Percentiles rank a stretch among this genome's conserved stretches.
phyloP scores from a whole-genome alignment of 2,888 invertebrate genomes.

The Callyntrura guangdongensis region DNA sequence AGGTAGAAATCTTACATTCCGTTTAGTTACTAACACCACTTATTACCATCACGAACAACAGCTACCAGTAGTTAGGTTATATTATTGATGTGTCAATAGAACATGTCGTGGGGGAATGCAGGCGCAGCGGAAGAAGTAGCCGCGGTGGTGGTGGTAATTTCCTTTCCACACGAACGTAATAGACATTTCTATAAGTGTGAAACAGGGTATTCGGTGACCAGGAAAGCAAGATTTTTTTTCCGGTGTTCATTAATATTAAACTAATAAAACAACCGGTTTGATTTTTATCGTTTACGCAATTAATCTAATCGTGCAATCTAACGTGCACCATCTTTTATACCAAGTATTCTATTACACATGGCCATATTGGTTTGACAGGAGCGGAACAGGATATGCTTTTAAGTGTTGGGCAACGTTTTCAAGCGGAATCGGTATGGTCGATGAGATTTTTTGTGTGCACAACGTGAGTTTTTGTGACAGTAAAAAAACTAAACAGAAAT shows the following conservation, averaged over 20 bases:
- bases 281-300: conserved; percentile 1
- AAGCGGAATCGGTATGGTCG: too few species aligned
- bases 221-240: neutral
- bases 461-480: too few species aligned
- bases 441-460: too few species aligned
- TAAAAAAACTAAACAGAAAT: too few species aligned
- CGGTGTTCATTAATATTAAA: neutral
- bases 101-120: neutral
- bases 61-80: too few species aligned
- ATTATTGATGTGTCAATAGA: neutral
- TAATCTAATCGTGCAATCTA: neutral
- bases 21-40: neutral
- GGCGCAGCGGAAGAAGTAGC: neutral
- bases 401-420: too few species aligned
- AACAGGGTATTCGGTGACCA: neutral
- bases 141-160: neutral
- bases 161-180: conserved; percentile 19
- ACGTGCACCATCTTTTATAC: neutral
- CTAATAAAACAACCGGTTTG: neutral
- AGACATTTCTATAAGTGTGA: neutral
- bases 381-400: too few species aligned
- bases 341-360: neutral
- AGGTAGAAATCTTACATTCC: neutral
- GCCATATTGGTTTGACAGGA: too few species aligned
- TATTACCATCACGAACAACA: neutral